These are phyloP conservation scores for Solea solea DNA, from an alignment of 2,113 vertebrate species.

Conservation along the genomic window DNA sequence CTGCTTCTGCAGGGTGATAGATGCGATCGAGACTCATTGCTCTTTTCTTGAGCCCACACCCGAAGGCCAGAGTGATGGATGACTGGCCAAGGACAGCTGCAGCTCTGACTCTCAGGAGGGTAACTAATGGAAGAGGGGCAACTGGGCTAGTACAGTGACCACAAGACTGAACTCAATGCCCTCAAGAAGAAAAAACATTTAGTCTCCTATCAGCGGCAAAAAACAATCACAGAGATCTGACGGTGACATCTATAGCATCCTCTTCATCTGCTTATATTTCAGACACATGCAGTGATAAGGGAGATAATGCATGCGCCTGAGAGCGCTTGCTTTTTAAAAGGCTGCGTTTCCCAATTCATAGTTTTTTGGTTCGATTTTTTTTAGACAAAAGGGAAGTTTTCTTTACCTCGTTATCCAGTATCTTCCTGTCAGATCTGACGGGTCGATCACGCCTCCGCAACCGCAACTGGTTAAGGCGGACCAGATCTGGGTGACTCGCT, in stretches of 20 bases:
- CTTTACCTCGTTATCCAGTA: too few relatives aligned
- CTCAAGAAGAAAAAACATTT: constrained; percentile 31
- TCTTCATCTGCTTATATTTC: constrained; percentile 39
- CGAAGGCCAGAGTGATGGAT: constrained; percentile 62
- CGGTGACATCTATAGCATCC: constrained; percentile 11
- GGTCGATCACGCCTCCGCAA: too few relatives aligned
- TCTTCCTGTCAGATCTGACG: too few relatives aligned
- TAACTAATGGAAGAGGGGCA: constrained; percentile 53
- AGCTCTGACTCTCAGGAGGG: constrained; percentile 55
- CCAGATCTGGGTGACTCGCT: too few relatives aligned
- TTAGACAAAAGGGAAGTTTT: too few relatives aligned
- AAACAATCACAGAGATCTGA: constrained; percentile 22
- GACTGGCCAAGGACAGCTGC: constrained; percentile 60
- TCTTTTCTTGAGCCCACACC: constrained; percentile 46
- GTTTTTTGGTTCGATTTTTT: too few relatives aligned
- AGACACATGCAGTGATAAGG: constrained; percentile 23
- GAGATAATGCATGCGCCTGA: constrained; percentile 21
- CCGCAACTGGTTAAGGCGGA: too few relatives aligned
- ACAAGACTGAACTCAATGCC: constrained; percentile 22
- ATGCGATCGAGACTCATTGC: constrained; percentile 53
- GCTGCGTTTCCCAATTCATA: not conserved
- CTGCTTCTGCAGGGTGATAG: constrained; percentile 47
- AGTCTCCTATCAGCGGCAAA: constrained; percentile 37
- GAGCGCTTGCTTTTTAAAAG: constrained; percentile 6
- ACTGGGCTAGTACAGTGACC: constrained; percentile 25